Conservation (phyloP, 2,888 invertebrate species). For the Chaetoderma sp. region DNA sequence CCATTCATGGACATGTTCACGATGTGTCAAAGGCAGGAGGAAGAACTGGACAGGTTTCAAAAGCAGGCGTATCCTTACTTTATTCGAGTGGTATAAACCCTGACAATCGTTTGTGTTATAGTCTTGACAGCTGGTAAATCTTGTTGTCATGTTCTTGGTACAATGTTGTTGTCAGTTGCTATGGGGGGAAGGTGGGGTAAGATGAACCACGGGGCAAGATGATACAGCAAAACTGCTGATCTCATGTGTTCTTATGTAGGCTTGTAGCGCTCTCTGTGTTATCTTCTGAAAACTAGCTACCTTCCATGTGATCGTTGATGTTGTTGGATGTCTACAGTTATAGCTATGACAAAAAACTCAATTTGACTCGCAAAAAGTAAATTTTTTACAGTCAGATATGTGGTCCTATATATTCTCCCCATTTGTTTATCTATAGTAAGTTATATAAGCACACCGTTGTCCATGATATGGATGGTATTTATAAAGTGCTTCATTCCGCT, state of each 20-base stretch:
- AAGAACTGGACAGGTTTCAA: too few species aligned
- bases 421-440: not conserved
- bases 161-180: not conserved
- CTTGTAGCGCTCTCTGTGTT: not conserved
- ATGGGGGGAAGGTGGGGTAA: slow-evolving; percentile 4
- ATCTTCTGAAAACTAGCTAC: not conserved
- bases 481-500: not conserved
- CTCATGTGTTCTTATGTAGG: not conserved
- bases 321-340: not conserved
- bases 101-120: too few species aligned
- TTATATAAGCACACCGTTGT: not conserved
- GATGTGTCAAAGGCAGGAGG: too few species aligned
- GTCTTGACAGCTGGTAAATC: too few species aligned
- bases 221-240: not conserved
- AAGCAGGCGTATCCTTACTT: too few species aligned
- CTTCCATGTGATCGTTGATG: not conserved
- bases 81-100: too few species aligned
- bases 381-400: not conserved
- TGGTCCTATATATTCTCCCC: not conserved
- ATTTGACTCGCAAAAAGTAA: not conserved
- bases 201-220: slow-evolving; percentile 8
- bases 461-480: not conserved
- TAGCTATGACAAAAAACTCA: too few species aligned
- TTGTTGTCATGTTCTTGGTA: too few species aligned
- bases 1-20: too few species aligned